Percentiles rank a stretch among this genome's conserved stretches.
Conservation (phyloP, 1,140 invertebrate species). For the Pinna nobilis region DNA sequence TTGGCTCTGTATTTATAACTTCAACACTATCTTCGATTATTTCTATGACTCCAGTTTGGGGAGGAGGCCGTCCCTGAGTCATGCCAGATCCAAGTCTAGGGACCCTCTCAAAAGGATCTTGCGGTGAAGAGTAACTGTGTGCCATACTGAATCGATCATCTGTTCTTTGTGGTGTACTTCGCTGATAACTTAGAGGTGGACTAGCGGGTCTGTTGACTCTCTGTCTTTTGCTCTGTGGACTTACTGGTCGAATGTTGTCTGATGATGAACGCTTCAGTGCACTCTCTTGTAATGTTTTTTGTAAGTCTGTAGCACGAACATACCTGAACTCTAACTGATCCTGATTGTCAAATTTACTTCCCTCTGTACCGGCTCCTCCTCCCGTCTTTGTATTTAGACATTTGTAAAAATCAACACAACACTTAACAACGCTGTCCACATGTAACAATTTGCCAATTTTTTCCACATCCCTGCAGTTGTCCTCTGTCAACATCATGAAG, state of each 20-base stretch:
- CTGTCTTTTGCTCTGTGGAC: slow-evolving; percentile 35
- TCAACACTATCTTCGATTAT: slow-evolving; percentile 41
- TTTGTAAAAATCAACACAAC: slow-evolving; percentile 46
- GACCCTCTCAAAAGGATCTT: slow-evolving; percentile 36
- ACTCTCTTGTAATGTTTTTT: slow-evolving; percentile 39
- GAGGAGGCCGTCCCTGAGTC: slow-evolving; percentile 3
- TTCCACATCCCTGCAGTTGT: slow-evolving; percentile 44
- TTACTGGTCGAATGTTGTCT: slow-evolving; percentile 23
- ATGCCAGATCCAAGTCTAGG: slow-evolving; percentile 28
- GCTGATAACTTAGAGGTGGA: slow-evolving; percentile 23
- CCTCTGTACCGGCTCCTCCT: slow-evolving; percentile 16
- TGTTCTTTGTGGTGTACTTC: slow-evolving; percentile 27
- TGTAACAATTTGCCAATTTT: slow-evolving; percentile 47
- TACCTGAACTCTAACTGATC: slow-evolving; percentile 37
- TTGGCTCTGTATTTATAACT: slow-evolving; percentile 33
- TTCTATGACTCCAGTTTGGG: slow-evolving; percentile 37
- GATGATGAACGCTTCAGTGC: slow-evolving; percentile 32
- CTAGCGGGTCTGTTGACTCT: slow-evolving; percentile 21
- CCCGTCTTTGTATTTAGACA: slow-evolving; percentile 36
- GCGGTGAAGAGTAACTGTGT: slow-evolving; percentile 39
- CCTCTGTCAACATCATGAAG: slow-evolving; percentile 49
- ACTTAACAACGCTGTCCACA: slow-evolving; percentile 45
- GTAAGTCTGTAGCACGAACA: slow-evolving; percentile 38
- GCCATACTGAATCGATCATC: slow-evolving; percentile 42
- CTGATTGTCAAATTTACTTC: slow-evolving; percentile 33